phyloP scores from a whole-genome alignment of 2,797 vertebrate species.

The Limnodromus scolopaceus region DNA sequence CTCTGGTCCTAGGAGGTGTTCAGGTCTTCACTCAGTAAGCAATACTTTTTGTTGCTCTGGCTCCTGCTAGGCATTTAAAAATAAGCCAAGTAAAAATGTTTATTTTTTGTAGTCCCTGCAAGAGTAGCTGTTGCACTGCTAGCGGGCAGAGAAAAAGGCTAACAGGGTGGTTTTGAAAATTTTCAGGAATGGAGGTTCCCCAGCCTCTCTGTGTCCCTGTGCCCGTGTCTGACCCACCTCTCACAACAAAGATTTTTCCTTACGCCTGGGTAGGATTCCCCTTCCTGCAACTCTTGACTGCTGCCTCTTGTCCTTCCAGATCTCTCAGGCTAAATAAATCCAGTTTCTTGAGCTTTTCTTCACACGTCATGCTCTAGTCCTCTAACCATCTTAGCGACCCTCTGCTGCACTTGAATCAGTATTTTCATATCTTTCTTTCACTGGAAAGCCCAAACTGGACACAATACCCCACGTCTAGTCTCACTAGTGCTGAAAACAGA shows the following conservation, averaged over 20 bases:
- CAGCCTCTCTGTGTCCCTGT: not conserved
- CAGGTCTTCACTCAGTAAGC: not conserved
- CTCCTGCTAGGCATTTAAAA: not conserved
- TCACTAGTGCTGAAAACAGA: not conserved
- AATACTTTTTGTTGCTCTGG: not conserved
- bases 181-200: not conserved
- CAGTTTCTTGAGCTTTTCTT: not conserved
- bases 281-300: not conserved
- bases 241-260: not conserved
- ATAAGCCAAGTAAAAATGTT: not conserved
- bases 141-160: not conserved
- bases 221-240: not conserved
- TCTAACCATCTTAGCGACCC: not conserved
- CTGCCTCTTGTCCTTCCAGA: not conserved
- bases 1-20: not conserved
- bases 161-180: not conserved
- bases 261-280: not conserved
- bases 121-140: not conserved
- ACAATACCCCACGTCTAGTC: not conserved
- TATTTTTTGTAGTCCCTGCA: not conserved
- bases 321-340: not conserved
- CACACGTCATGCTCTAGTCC: not conserved
- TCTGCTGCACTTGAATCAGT: not conserved
- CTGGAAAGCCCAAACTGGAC: not conserved
- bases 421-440: not conserved